Percentiles rank a stretch among this genome's conserved stretches.
phyloP scores from a whole-genome alignment of 2,888 invertebrate species.

The Tetragnatha montana region DNA sequence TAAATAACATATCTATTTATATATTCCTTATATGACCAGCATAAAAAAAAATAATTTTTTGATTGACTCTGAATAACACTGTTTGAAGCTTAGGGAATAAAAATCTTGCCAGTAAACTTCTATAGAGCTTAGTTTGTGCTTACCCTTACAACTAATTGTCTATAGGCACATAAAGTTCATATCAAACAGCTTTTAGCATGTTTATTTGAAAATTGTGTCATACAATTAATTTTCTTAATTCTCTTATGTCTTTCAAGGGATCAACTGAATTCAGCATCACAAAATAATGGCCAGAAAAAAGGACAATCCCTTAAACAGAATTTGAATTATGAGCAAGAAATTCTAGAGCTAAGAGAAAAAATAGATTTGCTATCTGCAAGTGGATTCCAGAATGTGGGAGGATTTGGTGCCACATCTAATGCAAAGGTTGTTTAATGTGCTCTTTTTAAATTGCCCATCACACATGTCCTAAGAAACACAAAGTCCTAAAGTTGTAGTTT shows the following conservation, averaged over 20 bases:
- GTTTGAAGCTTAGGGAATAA: neutral
- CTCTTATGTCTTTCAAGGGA: neutral
- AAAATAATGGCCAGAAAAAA: neutral
- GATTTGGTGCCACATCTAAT: neutral
- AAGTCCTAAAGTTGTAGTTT: neutral
- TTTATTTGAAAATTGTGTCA: no score
- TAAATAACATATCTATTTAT: neutral
- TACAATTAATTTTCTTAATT: no score
- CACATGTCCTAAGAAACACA: neutral
- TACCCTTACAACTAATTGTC: no score
- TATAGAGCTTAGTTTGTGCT: neutral
- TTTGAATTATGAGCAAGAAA: constrained; percentile 42
- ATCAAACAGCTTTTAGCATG: no score
- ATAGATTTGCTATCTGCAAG: constrained; percentile 29
- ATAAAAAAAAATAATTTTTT: neutral
- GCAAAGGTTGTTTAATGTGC: neutral
- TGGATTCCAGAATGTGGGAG: neutral
- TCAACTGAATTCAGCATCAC: neutral
- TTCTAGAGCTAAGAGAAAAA: constrained; percentile 43
- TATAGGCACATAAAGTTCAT: no score
- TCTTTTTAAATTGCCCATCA: neutral
- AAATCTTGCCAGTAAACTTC: neutral
- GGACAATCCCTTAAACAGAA: neutral
- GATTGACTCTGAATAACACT: neutral
- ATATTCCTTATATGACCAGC: neutral